These are phyloP conservation scores for Diarsia mendica DNA, from an alignment of 2,888 invertebrate genomes.

Conservation along the genomic window DNA sequence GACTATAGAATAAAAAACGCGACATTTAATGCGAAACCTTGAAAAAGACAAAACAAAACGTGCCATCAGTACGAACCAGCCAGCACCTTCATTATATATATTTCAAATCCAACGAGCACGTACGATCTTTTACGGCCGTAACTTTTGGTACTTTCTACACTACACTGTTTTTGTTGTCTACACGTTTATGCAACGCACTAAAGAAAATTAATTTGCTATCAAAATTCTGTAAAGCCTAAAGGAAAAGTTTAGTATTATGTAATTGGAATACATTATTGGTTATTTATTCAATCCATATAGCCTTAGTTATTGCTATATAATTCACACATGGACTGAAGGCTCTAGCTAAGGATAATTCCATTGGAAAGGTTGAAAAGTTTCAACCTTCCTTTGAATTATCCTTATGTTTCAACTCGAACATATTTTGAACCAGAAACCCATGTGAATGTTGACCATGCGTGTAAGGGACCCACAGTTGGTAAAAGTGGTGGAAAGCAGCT, in stretches of 20 bases:
- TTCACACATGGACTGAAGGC: background rate
- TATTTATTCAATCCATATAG: constrained; percentile 11
- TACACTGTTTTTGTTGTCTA: constrained; percentile 69
- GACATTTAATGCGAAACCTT: constrained; percentile 30
- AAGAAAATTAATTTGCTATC: constrained; percentile 55
- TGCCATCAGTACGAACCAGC: constrained; percentile 56
- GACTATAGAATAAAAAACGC: constrained; percentile 26
- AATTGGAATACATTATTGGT: constrained; percentile 28
- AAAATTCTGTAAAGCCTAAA: constrained; percentile 37
- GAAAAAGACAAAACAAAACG: constrained; percentile 62
- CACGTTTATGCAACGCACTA: constrained; percentile 69
- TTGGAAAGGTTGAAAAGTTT: background rate
- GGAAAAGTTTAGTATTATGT: constrained; percentile 40
- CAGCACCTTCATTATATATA: constrained; percentile 57
- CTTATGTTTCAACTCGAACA: too few relatives aligned
- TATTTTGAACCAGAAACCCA: constrained; percentile 2
- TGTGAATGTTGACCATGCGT: constrained; percentile 50
- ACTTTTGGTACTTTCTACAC: constrained; percentile 78
- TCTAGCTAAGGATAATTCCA: background rate
- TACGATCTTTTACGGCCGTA: constrained; percentile 72
- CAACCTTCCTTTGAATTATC: too few relatives aligned
- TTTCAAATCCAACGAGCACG: constrained; percentile 73
- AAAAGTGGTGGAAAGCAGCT: constrained; percentile 75
- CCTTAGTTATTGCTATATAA: background rate
- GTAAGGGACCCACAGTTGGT: constrained; percentile 65